phyloP scores from a whole-genome alignment of 2,888 invertebrate genomes.

The Apamea crenata region DNA sequence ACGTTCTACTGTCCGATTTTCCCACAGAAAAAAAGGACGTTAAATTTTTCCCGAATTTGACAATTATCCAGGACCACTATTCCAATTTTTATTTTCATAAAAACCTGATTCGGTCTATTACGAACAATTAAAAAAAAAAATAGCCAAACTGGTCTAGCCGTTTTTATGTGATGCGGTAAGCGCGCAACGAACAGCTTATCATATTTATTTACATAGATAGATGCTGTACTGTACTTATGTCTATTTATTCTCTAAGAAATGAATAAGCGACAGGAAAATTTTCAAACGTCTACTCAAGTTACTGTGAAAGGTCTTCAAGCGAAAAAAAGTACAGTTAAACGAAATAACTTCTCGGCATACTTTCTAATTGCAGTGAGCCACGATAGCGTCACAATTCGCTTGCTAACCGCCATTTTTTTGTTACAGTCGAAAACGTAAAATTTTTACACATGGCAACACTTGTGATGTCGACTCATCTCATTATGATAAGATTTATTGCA shows the following conservation, averaged over 20 bases:
- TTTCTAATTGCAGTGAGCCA: constrained; percentile 69
- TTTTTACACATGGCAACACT: constrained; percentile 58
- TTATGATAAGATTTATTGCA: constrained; percentile 51
- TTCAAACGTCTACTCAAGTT: constrained; percentile 43
- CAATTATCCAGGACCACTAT: not conserved
- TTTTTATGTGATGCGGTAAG: too few species aligned
- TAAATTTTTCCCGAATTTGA: not conserved
- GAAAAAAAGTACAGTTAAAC: constrained; percentile 72
- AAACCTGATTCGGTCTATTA: not conserved
- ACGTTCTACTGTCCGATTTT: not conserved
- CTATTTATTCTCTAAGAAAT: constrained; percentile 10
- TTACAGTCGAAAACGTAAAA: constrained; percentile 38
- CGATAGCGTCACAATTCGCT: constrained; percentile 58
- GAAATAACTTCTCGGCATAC: constrained; percentile 66
- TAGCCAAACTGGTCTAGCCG: not conserved
- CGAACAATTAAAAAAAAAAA: not conserved
- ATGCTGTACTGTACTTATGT: not conserved
- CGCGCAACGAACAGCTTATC: not conserved
- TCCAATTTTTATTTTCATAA: not conserved
- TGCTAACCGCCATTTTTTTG: constrained; percentile 55
- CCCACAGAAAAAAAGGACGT: not conserved
- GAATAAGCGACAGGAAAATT: constrained; percentile 26
- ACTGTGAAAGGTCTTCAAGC: constrained; percentile 70
- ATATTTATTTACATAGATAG: not conserved
- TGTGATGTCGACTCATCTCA: constrained; percentile 56